Conservation (phyloP, 2,113 vertebrate species). For the Alosa alosa region DNA sequence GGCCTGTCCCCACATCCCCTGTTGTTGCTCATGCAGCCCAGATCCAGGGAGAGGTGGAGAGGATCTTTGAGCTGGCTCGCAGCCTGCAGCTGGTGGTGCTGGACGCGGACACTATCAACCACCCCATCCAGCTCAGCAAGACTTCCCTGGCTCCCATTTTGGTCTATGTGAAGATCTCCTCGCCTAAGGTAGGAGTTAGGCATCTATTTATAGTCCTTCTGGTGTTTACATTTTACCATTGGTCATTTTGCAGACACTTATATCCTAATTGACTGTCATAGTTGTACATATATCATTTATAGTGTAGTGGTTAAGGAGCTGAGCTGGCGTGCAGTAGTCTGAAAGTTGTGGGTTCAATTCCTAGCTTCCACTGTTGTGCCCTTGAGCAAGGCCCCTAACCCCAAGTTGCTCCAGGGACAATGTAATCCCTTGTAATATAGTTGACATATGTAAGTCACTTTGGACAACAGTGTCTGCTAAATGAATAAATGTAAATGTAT, state of each 20-base stretch:
- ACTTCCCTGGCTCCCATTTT: constrained; percentile 94
- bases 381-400: too few species aligned
- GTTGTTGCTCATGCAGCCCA: constrained; percentile 77
- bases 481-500: too few species aligned
- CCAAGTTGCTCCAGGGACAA: too few species aligned
- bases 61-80: constrained; percentile 96
- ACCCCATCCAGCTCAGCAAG: constrained; percentile 94
- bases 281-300: too few species aligned
- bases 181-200: constrained; percentile 81
- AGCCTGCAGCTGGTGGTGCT: constrained; percentile 91
- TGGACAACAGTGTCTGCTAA: too few species aligned
- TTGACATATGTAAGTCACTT: too few species aligned
- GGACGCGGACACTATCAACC: constrained; percentile 95
- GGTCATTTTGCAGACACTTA: not conserved
- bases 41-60: constrained; percentile 97
- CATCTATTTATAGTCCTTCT: not conserved
- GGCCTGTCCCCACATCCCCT: not conserved
- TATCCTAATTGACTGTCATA: not conserved
- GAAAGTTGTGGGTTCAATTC: too few species aligned
- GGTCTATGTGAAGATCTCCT: constrained; percentile 96
- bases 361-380: too few species aligned
- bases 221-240: too few species aligned
- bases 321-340: too few species aligned
- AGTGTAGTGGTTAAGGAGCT: too few species aligned
- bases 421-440: too few species aligned